Evolutionary conservation across 2,888 invertebrate genomes (phyloP), one percentile per base, ranked within the genome.

Genomic region (Oxystoma pomonae): DNA sequence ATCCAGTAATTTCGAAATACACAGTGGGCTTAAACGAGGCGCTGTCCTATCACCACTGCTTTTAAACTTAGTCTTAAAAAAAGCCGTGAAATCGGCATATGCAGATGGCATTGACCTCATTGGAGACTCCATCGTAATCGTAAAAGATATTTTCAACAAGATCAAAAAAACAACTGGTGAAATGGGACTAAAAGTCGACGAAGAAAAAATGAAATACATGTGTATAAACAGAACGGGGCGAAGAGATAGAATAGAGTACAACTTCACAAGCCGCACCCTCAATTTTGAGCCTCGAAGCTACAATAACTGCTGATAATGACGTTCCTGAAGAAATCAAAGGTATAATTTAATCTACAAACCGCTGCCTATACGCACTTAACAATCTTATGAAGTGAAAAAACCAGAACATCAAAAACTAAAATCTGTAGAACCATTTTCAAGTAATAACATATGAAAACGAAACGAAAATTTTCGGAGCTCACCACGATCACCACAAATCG

Each of bases 91-190:
- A 12, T 20, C 22, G 17, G 60, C 60, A 60, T 55, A 55, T 21
- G 55, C 60, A 55, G 55, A 60, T 51, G 51, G 50, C 19, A 59
- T 49, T 51, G 59, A 59, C 22, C 20, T 55, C 22, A 19, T 60
- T 7, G 60, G 60, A 60, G 21, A 60, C 20, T 16, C 55, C 3
- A 19, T 20, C 20, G 3, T 35, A 35, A 55, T 1, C n/a, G 16
- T 55, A 22, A 17, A 60, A 55, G 21, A 19, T 7, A 20, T 12
- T 21, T 21, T 60, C 22, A 60, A 55, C 55, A 55, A 55, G 21
- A 60, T 60, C 18, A 22, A 55, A n/a, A n/a, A 2, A 20, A 35
- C n/a, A 17, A 17, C 60, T 20, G 21, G 49, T 2, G 18, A 58
- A 35, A 16, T n/a, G 1, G 35, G 49, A 9, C 21, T 58, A 1